Conservation (phyloP, 2,113 vertebrate genomes). For the Thamnaconus septentrionalis region DNA sequence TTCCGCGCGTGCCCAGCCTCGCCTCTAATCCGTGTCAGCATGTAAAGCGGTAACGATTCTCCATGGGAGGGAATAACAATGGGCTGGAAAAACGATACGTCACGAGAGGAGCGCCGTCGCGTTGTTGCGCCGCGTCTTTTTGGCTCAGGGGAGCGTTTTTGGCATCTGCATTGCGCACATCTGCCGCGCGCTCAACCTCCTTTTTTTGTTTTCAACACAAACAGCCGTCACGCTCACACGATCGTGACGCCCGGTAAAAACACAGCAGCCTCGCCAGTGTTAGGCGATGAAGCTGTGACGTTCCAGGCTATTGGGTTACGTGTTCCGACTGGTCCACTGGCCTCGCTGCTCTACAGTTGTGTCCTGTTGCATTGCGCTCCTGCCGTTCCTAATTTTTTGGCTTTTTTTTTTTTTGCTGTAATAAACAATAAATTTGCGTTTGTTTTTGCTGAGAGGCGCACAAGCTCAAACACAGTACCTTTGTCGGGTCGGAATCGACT, state of each 20-base stretch:
- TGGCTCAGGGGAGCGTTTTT: conserved; percentile 32
- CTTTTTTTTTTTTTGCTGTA: not conserved
- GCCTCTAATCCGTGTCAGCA: conserved; percentile 33
- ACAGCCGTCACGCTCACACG: conserved; percentile 42
- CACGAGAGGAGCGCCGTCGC: conserved; percentile 34
- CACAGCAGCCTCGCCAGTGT: conserved; percentile 9
- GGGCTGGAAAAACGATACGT: conserved; percentile 38
- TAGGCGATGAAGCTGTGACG: conserved; percentile 24
- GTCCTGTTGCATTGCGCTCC: conserved; percentile 14
- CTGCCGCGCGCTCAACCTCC: conserved; percentile 34
- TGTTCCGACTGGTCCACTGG: conserved; percentile 66
- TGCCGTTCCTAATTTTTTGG: conserved; percentile 22
- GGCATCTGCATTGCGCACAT: conserved; percentile 16
- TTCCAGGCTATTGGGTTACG: conserved; percentile 45
- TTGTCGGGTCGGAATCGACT: too few relatives aligned
- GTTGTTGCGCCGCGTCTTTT: conserved; percentile 25
- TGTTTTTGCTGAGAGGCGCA: too few relatives aligned
- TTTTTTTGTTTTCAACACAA: conserved; percentile 53
- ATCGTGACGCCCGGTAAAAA: conserved; percentile 22
- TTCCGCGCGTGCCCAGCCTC: too few relatives aligned
- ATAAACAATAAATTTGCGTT: not conserved
- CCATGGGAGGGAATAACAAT: conserved; percentile 46
- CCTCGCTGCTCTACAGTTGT: conserved; percentile 16
- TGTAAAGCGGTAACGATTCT: conserved; percentile 37
- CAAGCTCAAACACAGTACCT: too few relatives aligned